phyloP scores from a whole-genome alignment of 2,888 invertebrate species.

The Ypsolopha scabrella region DNA sequence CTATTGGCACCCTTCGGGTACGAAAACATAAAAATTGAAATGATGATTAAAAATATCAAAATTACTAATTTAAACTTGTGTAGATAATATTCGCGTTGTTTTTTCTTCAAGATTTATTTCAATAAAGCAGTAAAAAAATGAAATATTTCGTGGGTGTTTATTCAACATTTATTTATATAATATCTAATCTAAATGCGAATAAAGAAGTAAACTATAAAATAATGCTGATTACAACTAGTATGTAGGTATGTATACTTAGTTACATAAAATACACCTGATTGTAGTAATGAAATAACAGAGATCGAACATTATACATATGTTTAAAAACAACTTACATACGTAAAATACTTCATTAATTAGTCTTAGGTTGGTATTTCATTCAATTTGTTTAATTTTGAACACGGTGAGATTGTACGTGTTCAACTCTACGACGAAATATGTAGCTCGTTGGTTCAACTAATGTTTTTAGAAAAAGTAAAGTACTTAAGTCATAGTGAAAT shows the following conservation, averaged over 20 bases:
- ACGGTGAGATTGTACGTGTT: background rate
- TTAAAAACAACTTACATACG: background rate
- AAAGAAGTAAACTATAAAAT: conserved; percentile 36
- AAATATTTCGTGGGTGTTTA: conserved; percentile 11
- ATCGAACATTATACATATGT: background rate
- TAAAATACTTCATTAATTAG: too few species aligned
- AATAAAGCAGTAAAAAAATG: conserved; percentile 72
- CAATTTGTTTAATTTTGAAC: background rate
- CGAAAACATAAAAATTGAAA: too few species aligned
- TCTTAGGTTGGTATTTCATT: background rate
- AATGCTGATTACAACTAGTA: conserved; percentile 15
- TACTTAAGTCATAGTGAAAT: too few species aligned
- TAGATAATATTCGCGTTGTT: too few species aligned
- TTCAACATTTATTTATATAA: conserved; percentile 55
- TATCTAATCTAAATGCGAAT: conserved; percentile 29
- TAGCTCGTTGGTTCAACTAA: too few species aligned
- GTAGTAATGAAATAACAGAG: background rate
- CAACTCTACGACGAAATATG: too few species aligned
- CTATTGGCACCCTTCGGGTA: too few species aligned
- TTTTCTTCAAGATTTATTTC: background rate
- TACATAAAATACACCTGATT: background rate
- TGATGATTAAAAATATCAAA: too few species aligned
- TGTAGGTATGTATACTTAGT: background rate
- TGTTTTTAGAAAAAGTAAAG: too few species aligned
- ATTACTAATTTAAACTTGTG: too few species aligned